A percentile compares a stretch with the other conserved stretches of the same genome.
These are phyloP conservation scores for Pituophis catenifer DNA, from an alignment of 2,113 vertebrate genomes.

Conservation along the genomic window DNA sequence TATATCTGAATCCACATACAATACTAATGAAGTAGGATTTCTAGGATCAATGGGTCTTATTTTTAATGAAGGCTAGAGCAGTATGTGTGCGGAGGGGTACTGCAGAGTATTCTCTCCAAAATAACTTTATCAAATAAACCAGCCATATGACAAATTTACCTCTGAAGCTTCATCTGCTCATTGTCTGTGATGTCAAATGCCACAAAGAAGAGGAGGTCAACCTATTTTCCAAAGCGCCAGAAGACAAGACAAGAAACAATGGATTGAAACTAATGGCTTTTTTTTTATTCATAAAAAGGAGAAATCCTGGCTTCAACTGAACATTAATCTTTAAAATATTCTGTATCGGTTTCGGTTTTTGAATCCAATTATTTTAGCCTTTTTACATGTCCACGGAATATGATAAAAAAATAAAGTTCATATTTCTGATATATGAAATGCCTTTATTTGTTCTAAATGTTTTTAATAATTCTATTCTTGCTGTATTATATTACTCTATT, in stretches of 20 bases:
- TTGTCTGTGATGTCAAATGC: background rate
- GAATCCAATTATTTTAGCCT: background rate
- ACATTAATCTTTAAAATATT: background rate
- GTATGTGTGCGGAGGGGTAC: background rate
- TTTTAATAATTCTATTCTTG: background rate
- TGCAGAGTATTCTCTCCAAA: background rate
- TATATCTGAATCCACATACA: background rate
- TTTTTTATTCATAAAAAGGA: background rate
- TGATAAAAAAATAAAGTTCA: background rate
- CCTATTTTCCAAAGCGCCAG: background rate
- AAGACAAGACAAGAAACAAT: background rate
- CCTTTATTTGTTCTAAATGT: background rate
- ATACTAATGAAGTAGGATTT: background rate
- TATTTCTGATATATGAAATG: background rate
- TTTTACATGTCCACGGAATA: background rate
- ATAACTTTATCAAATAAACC: background rate
- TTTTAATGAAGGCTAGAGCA: background rate
- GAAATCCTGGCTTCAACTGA: background rate
- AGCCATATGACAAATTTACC: background rate
- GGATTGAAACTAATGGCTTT: background rate
- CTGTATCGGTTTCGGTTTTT: background rate
- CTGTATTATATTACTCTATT: background rate
- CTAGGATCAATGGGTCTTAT: too few species aligned
- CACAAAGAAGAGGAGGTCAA: background rate
- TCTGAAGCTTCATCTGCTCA: background rate